phyloP scores from a whole-genome alignment of 1,140 invertebrate genomes.

The Solenopsis fugax region DNA sequence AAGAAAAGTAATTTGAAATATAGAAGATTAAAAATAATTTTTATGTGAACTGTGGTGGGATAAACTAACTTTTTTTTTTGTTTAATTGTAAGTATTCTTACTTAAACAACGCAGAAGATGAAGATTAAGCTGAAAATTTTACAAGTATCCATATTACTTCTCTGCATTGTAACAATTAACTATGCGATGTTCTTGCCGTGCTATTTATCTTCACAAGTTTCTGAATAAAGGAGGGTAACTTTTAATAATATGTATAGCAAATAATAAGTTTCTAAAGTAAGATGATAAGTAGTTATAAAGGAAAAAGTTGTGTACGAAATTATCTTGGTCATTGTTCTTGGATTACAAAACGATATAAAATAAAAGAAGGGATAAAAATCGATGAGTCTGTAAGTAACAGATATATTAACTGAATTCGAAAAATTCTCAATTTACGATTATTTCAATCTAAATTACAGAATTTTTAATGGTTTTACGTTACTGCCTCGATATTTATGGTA shows the following conservation, averaged over 20 bases:
- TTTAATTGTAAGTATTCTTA: not conserved
- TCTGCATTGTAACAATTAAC: conserved; percentile 26
- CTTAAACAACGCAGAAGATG: not conserved
- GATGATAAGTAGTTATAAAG: conserved; percentile 4
- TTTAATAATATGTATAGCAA: conserved; percentile 53
- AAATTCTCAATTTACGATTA: not conserved
- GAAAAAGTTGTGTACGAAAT: not conserved
- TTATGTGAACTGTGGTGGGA: not conserved
- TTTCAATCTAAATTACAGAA: not conserved
- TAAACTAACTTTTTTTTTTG: not conserved
- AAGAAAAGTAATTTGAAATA: not conserved
- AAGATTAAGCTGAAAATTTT: conserved; percentile 14
- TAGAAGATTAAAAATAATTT: not conserved
- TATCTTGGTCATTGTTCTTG: not conserved
- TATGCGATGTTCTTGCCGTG: not conserved
- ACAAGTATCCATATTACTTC: not conserved
- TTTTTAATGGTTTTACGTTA: not conserved
- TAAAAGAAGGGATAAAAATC: not conserved
- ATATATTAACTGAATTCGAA: not conserved
- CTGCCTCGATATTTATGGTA: not conserved
- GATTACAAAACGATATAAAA: not conserved
- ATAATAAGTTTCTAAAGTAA: conserved; percentile 26
- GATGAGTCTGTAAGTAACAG: not conserved
- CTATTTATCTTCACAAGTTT: conserved; percentile 10
- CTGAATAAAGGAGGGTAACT: conserved; percentile 23